Conservation (phyloP, 1,140 invertebrate species). For the Drosophila pectinifera region DNA sequence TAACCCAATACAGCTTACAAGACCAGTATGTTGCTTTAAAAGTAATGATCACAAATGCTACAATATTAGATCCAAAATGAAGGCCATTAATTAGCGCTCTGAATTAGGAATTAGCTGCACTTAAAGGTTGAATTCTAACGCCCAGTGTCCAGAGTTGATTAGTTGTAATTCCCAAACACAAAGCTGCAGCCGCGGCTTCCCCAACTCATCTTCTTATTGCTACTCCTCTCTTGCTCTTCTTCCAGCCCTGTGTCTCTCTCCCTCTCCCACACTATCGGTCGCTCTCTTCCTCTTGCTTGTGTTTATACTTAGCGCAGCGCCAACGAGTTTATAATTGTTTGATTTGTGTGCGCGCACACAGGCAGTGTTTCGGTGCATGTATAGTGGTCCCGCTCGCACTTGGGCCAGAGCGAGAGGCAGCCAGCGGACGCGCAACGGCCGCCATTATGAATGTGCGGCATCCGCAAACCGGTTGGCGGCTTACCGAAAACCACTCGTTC, state of each 20-base stretch:
- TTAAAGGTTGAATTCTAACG: constrained; percentile 32
- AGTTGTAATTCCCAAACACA: constrained; percentile 13
- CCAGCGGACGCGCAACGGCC: constrained; percentile 49
- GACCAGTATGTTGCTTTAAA: neutral
- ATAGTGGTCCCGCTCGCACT: constrained; percentile 50
- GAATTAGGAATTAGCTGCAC: constrained; percentile 17
- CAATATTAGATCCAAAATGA: neutral
- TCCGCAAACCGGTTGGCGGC: constrained; percentile 72
- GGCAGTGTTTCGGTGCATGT: constrained; percentile 1
- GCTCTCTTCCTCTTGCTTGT: constrained; percentile 47
- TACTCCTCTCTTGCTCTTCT: neutral
- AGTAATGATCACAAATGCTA: neutral
- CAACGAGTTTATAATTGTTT: constrained; percentile 67
- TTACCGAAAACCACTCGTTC: constrained; percentile 58
- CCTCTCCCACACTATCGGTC: constrained; percentile 55
- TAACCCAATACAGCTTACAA: neutral
- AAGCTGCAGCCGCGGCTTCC: constrained; percentile 10
- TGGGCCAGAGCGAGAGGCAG: constrained; percentile 22
- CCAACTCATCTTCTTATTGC: neutral
- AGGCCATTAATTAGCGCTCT: constrained; percentile 13
- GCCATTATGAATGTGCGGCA: constrained; percentile 79
- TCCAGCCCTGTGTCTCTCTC: constrained; percentile 5
- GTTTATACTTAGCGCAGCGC: constrained; percentile 39
- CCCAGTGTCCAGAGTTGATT: constrained; percentile 14
- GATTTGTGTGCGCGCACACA: constrained; percentile 64